Base-by-base conservation (phyloP, 2,797 vertebrate species). In the Paguma larvata region DNA sequence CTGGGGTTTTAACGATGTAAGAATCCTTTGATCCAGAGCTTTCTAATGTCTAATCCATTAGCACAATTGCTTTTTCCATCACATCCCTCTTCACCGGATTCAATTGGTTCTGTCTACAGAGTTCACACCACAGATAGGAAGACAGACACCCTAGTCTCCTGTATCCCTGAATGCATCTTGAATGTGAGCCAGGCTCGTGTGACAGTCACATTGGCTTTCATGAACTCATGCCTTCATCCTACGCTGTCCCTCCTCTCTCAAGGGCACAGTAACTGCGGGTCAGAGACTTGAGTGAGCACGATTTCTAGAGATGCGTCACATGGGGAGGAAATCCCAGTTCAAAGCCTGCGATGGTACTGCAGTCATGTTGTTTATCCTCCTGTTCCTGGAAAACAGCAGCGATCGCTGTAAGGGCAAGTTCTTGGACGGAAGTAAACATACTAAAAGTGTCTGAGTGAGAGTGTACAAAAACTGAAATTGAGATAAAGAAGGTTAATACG, bases 21-120 rank as follows among this genome's bases (percentile, higher is more conserved):
- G 67, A 95, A 89, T 85, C 34, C 27, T 97, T 98, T 97, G 85
- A 97, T 95, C 65, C 79, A 68, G 79, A 92, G 94, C 68, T 94
- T 97, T 75, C 85, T 95, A 89, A 84, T 56, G 38, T 92, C 79
- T 96, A 95, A 95, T 93, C 92, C 97, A 97, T 96, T 97, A 97
- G 85, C 34, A 72, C 84, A 93, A 97, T 89, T 95, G 84, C 75
- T 97, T 97, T 96, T 96, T 46, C 53, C 48, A 70, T 92, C 48
- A 63, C 18, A 95, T 63, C 46, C 25, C 14, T 96, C 59, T 96
- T 98, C 32, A 85, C 13, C 6, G 96, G 68, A 91, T 48, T 89
- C 62, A 86, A 59, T 95, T 91, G 94, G 67, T 53, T 79, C 72
- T 96, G 56, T 83, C 38, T 70, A 21, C 32, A 68, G 88, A 83